Percentiles rank a stretch among this genome's conserved stretches.
phyloP scores from a whole-genome alignment of 1,140 invertebrate species.

The Apis mellifera region DNA sequence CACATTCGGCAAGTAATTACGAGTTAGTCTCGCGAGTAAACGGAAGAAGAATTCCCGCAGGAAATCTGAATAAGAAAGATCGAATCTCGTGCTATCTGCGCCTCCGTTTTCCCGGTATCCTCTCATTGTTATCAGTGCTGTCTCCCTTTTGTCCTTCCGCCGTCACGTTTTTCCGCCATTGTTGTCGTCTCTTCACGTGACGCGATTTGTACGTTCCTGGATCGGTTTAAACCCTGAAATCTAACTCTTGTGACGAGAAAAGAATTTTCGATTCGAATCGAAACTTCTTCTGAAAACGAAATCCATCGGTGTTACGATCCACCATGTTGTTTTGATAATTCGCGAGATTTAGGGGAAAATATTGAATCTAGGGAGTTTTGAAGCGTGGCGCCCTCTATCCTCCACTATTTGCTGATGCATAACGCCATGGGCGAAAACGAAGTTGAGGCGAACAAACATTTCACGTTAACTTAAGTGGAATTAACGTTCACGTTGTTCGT shows the following conservation, averaged over 20 bases:
- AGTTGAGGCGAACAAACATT: neutral
- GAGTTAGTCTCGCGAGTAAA: neutral
- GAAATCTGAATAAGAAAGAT: conserved; percentile 40
- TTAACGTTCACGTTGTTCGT: neutral
- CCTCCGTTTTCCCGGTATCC: conserved; percentile 30
- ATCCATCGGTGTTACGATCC: neutral
- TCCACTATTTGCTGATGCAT: no score
- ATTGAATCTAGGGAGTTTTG: no score
- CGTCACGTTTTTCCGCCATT: conserved; percentile 38
- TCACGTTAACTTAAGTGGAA: neutral
- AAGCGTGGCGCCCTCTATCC: no score
- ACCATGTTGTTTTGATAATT: neutral
- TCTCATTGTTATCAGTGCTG: conserved; percentile 44
- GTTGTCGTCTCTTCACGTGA: conserved; percentile 29
- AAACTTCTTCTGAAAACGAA: neutral
- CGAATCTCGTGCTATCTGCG: conserved; percentile 42
- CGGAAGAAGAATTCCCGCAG: conserved; percentile 9
- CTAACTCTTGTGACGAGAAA: neutral
- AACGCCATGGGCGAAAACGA: neutral
- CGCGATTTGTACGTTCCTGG: neutral
- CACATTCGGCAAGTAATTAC: conserved; percentile 21
- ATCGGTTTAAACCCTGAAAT: conserved; percentile 16
- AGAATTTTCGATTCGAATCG: neutral
- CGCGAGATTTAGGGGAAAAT: no score
- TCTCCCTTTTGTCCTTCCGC: conserved; percentile 44